Percentiles rank a stretch among this genome's conserved stretches.
phyloP scores from a whole-genome alignment of 2,797 vertebrate species.

The Octomys mimax region DNA sequence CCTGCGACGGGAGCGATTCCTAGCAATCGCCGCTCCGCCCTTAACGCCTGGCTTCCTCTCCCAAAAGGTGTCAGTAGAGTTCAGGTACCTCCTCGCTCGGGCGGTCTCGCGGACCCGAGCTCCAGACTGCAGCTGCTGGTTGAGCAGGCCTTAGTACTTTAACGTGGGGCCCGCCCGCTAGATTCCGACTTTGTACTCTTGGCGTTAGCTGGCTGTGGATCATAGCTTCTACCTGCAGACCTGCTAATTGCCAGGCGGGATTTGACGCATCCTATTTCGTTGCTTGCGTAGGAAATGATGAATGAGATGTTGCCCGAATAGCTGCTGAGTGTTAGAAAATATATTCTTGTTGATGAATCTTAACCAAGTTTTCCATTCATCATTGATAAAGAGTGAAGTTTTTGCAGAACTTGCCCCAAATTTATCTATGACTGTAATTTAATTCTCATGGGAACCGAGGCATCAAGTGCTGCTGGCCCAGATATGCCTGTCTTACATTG shows the following conservation, averaged over 20 bases:
- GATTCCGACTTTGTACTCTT: constrained; percentile 9
- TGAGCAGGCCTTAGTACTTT: constrained; percentile 42
- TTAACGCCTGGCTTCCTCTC: neutral
- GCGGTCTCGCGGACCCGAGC: neutral
- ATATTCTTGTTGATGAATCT: constrained; percentile 55
- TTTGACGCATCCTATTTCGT: constrained; percentile 54
- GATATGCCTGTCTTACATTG: constrained; percentile 78
- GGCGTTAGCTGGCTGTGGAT: neutral
- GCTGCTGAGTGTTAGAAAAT: constrained; percentile 42
- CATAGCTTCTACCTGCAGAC: neutral
- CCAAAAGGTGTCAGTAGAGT: constrained; percentile 39
- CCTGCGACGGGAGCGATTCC: constrained; percentile 9
- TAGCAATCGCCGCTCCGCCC: constrained; percentile 25
- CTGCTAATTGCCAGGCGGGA: constrained; percentile 29
- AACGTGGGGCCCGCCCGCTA: neutral
- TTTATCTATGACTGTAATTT: constrained; percentile 69
- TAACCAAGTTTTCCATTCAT: constrained; percentile 68
- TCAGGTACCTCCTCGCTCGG: neutral
- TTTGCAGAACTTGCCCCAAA: constrained; percentile 81
- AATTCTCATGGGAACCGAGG: constrained; percentile 72
- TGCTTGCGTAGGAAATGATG: constrained; percentile 48
- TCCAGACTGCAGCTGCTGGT: constrained; percentile 14
- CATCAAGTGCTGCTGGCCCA: constrained; percentile 82
- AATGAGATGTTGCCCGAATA: constrained; percentile 45
- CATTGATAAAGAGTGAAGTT: constrained; percentile 59